Base-by-base conservation (phyloP, 2,888 invertebrate species). In the Caenorhabditis doughertyi region DNA sequence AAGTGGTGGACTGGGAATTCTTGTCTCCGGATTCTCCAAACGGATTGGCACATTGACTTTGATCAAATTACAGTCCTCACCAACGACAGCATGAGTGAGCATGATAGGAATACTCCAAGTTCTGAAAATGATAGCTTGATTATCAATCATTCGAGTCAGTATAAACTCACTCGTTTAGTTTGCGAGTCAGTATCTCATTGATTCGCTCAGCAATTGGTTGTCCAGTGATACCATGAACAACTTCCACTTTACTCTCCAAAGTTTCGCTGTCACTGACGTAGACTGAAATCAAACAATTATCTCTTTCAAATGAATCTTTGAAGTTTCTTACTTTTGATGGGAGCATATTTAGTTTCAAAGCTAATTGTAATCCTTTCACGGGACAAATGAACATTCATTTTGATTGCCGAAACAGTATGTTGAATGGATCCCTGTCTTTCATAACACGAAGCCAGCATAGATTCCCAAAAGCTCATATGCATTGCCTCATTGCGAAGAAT, bases 391-490 rank as follows among this genome's bases (percentile, higher is more conserved):
- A 77, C 29, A 9, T 53, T n/a, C 53, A 77, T 62, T 11, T 18
- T 27, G 53, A 76, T 76, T 4, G 68, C 77, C 4, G n/a, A 2
- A 0, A 68, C 53, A 1, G 4, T 9, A 3, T 55, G 68, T 8
- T 77, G 35, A 11, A 1, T 3, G 9, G 62, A 23, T 8, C 68
- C 68, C 25, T 60, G 77, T 13, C 11, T 29, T 21, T 68, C 68
- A 47, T 68, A 70, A 44, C 77, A 77, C 13, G 18, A 35, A 0
- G 77, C 35, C 49, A 77, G 16, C 4, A 77, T 49, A 1, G 62
- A 51, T 53, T 77, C 77, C 77, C 77, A 77, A 3, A 77, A 60
- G 23, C 60, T 68, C 18, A 68, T 68, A 18, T 77, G 77, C 77
- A 77, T 77, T 0, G 39, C 21, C 42, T 77, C 77, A 35, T 58